These are phyloP conservation scores for Dendropsophus ebraccatus DNA, from an alignment of 2,113 vertebrate genomes.

Conservation along the genomic window DNA sequence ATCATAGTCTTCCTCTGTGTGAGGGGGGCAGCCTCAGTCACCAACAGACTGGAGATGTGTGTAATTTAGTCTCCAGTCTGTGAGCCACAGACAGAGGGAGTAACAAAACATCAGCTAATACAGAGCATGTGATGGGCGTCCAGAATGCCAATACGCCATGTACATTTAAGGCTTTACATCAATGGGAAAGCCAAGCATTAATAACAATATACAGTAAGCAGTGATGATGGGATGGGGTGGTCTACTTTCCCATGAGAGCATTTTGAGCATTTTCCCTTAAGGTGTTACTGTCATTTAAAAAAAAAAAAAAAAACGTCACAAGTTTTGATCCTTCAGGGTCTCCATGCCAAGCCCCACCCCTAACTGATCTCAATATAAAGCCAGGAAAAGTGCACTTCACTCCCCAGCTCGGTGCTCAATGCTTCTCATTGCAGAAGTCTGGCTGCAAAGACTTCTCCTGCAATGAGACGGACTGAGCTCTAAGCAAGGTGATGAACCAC, in stretches of 20 bases:
- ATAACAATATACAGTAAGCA: not conserved
- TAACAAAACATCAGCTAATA: conserved; percentile 37
- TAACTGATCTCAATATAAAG: too few species aligned
- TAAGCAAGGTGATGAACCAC: too few species aligned
- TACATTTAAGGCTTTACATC: not conserved
- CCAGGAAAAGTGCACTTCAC: too few species aligned
- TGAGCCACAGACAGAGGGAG: conserved; percentile 48
- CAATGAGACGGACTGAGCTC: too few species aligned
- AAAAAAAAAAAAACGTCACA: too few species aligned
- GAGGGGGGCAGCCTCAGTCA: conserved; percentile 6
- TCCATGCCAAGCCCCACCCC: too few species aligned
- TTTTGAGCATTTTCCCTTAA: not conserved
- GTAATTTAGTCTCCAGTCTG: conserved; percentile 51
- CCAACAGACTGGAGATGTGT: conserved; percentile 31
- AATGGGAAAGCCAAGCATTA: not conserved
- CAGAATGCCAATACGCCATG: conserved; percentile 1
- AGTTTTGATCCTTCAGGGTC: too few species aligned
- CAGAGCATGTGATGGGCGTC: not conserved
- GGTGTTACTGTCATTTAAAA: too few species aligned
- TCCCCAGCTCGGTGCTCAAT: too few species aligned
- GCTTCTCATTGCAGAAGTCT: too few species aligned
- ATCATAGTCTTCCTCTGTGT: conserved; percentile 86
- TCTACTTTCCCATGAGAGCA: not conserved
- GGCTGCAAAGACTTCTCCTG: too few species aligned
- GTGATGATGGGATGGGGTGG: not conserved